Conservation (phyloP, 2,797 vertebrate genomes). For the Hemitrygon akajei region DNA sequence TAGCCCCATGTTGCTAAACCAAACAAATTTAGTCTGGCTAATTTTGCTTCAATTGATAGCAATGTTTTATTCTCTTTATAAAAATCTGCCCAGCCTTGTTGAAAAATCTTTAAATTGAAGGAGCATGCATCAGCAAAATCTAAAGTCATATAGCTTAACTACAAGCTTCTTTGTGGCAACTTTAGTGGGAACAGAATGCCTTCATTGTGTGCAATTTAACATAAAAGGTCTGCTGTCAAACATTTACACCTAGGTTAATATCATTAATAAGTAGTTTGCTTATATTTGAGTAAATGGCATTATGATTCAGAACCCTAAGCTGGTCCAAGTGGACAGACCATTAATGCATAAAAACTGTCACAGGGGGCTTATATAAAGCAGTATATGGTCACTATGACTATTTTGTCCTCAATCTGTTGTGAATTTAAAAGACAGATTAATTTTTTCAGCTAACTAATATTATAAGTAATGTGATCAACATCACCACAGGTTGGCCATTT, state of each 20-base stretch:
- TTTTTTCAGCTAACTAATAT: background rate
- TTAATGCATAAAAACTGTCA: background rate
- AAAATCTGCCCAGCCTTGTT: background rate
- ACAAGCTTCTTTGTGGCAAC: background rate
- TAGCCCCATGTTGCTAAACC: background rate
- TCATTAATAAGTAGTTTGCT: conserved; percentile 24
- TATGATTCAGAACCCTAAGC: background rate
- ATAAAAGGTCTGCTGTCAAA: background rate
- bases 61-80: background rate
- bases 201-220: background rate
- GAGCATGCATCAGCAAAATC: background rate
- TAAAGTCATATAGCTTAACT: background rate
- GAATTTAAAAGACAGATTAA: background rate
- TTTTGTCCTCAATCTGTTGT: background rate
- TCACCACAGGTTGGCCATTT: background rate
- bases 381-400: background rate
- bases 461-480: background rate
- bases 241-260: background rate
- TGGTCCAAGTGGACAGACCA: background rate
- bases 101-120: background rate
- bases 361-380: background rate
- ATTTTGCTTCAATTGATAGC: background rate
- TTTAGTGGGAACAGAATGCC: background rate
- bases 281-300: background rate
- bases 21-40: background rate